A percentile compares a stretch with the other conserved stretches of the same genome.
Evolutionary conservation across 2,113 vertebrate genomes (phyloP).

Genomic region (Gallinago jamesoni): DNA sequence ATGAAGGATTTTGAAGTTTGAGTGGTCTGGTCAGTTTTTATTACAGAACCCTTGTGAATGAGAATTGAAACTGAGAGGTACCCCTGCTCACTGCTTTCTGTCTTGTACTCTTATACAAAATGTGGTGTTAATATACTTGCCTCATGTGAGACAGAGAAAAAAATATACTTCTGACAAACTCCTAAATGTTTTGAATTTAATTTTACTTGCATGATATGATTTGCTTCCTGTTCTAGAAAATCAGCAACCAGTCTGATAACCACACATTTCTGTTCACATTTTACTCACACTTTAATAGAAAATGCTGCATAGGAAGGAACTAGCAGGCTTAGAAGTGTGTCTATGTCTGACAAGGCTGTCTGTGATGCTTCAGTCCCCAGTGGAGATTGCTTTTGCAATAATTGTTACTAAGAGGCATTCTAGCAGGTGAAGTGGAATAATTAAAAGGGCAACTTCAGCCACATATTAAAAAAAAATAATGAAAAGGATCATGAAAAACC

Average conservation of each 20-base stretch:
- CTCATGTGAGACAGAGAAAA: neutral
- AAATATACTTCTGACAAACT: neutral
- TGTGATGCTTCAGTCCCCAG: neutral
- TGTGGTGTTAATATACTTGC: neutral
- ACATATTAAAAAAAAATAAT: neutral
- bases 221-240: neutral
- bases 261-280: neutral
- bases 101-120: neutral
- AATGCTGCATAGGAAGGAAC: neutral
- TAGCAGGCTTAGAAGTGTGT: neutral
- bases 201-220: neutral
- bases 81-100: neutral
- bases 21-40: neutral
- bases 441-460: slow-evolving; percentile 15
- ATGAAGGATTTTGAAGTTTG: neutral
- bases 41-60: neutral
- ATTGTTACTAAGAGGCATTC: neutral
- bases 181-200: neutral
- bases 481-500: neutral
- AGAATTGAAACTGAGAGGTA: neutral
- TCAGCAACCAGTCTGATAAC: neutral
- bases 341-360: neutral
- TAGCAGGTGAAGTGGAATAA: neutral
- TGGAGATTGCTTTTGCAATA: neutral
- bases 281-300: neutral